Evolutionary conservation across 2,888 invertebrate species (phyloP).

Genomic region (Acronicta psi): DNA sequence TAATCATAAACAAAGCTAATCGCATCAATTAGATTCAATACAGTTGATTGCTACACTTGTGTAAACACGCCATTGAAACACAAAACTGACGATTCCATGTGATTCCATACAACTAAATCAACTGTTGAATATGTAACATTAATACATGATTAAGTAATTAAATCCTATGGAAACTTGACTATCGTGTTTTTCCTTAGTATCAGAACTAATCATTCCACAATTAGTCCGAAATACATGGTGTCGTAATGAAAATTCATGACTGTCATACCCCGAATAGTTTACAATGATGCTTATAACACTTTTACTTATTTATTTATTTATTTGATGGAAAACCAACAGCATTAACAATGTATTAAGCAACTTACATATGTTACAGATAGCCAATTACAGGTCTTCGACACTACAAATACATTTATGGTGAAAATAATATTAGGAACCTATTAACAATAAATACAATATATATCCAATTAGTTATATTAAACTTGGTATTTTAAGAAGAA

Average conservation of each 20-base stretch:
- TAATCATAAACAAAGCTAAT: background rate
- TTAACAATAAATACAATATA: no score
- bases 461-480: no score
- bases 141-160: conserved; percentile 15
- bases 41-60: conserved; percentile 9
- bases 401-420: no score
- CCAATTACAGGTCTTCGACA: no score
- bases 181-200: conserved; percentile 31
- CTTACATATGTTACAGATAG: no score
- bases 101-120: conserved; percentile 31
- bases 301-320: no score
- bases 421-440: no score
- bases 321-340: no score
- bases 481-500: no score
- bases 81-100: conserved; percentile 23
- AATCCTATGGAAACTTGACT: conserved; percentile 6
- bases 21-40: background rate
- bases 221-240: conserved; percentile 18
- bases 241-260: background rate
- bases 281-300: no score
- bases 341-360: no score
- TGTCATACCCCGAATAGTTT: no score
- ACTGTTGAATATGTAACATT: conserved; percentile 44
- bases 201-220: conserved; percentile 18
- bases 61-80: conserved; percentile 4